Conservation (phyloP, 2,888 invertebrate genomes). For the Lottia gigantea region DNA sequence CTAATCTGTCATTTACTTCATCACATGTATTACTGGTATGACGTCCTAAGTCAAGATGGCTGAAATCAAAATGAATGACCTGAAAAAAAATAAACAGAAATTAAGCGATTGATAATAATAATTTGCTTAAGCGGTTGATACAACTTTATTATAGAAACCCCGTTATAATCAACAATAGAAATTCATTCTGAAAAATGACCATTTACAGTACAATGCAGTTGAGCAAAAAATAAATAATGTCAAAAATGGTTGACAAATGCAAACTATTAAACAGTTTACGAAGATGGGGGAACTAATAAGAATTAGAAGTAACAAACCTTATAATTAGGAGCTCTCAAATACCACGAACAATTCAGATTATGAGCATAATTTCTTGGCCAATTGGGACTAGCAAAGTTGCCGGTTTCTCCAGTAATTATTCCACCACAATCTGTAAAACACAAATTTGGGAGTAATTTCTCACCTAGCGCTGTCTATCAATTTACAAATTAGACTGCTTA, state of each 20-base stretch:
- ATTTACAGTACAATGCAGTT: background rate
- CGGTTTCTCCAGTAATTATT: conserved; percentile 37
- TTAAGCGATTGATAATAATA: background rate
- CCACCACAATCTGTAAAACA: conserved; percentile 59
- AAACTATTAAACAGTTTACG: background rate
- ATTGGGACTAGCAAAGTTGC: conserved; percentile 60
- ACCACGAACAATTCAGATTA: conserved; percentile 61
- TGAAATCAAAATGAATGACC: conserved; percentile 53
- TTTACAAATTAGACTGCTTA: too few species aligned
- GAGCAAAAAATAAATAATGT: background rate
- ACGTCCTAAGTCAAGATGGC: conserved; percentile 57
- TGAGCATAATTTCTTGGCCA: conserved; percentile 63
- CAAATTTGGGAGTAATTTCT: too few species aligned
- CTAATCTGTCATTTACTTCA: conserved; percentile 46
- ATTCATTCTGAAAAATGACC: too few species aligned
- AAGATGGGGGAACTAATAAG: background rate
- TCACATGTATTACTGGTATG: conserved; percentile 46
- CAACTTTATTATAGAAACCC: too few species aligned
- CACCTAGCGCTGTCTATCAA: too few species aligned
- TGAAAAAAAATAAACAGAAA: conserved; percentile 27
- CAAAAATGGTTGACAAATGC: background rate
- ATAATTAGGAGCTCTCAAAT: conserved; percentile 48
- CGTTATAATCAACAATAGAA: too few species aligned
- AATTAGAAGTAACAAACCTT: conserved; percentile 43
- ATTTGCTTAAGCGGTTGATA: too few species aligned